phyloP scores from a whole-genome alignment of 2,797 vertebrate species.

The Glyptemys insculpta region DNA sequence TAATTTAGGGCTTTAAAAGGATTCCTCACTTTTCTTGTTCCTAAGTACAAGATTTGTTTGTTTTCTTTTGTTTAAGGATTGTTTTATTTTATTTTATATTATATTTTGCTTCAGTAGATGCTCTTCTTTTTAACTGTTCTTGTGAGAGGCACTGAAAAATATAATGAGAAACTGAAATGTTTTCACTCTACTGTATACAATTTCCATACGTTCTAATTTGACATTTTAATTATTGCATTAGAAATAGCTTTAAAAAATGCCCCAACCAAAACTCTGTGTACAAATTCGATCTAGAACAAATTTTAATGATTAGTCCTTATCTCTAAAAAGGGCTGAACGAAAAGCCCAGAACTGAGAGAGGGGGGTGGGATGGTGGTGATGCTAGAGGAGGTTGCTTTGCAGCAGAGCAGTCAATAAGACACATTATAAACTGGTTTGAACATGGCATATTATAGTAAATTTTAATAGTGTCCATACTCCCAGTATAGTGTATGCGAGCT shows the following conservation, averaged over 20 bases:
- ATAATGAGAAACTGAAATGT: background rate
- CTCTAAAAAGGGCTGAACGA: background rate
- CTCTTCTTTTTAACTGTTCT: background rate
- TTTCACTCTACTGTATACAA: background rate
- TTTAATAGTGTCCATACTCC: constrained; percentile 21
- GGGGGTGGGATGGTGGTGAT: background rate
- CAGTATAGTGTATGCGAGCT: background rate
- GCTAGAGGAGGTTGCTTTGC: constrained; percentile 18
- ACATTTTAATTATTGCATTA: background rate
- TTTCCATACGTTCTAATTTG: background rate
- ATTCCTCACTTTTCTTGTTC: background rate
- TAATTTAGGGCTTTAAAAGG: background rate
- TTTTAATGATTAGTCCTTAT: background rate
- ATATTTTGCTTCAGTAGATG: background rate
- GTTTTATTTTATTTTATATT: background rate
- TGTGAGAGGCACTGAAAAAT: background rate
- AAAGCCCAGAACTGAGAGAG: background rate
- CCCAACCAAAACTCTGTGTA: background rate
- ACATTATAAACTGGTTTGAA: constrained; percentile 9
- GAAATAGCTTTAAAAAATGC: constrained; percentile 11
- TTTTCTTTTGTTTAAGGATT: constrained; percentile 5
- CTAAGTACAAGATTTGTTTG: background rate
- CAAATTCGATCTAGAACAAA: background rate
- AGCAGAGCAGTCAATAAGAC: background rate
- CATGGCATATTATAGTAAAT: background rate